Percentiles rank a stretch among this genome's conserved stretches.
Conservation (phyloP, 2,888 invertebrate species). For the Tiphia femorata region DNA sequence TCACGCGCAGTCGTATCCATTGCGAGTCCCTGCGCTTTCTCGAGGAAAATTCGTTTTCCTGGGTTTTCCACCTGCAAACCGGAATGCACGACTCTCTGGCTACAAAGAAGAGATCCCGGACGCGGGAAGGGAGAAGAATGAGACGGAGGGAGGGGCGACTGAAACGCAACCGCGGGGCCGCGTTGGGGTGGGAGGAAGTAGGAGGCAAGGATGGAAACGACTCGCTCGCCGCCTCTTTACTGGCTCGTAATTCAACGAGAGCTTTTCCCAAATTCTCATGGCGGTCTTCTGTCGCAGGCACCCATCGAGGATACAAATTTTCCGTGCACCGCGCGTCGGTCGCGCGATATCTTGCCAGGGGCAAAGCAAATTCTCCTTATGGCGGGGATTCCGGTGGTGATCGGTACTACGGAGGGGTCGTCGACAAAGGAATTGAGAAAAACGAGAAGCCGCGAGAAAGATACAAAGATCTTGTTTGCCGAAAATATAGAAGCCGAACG, state of each 20-base stretch:
- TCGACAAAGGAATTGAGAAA: no score
- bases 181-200: no score
- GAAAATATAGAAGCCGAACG: no score
- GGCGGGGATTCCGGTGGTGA: no score
- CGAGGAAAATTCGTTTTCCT: constrained; percentile 49
- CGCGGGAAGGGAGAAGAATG: not conserved
- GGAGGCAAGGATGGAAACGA: constrained; percentile 34
- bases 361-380: not conserved
- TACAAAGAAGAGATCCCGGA: constrained; percentile 2
- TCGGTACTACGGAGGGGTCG: no score
- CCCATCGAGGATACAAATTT: constrained; percentile 40
- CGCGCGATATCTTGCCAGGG: not conserved
- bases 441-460: no score
- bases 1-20: constrained; percentile 34
- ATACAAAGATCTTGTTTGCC: no score
- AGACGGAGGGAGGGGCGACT: constrained; percentile 9
- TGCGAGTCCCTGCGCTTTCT: constrained; percentile 37
- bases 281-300: not conserved
- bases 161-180: no score
- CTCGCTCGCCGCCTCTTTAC: constrained; percentile 54
- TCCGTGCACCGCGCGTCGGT: constrained; percentile 28
- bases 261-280: constrained; percentile 48
- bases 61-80: constrained; percentile 48
- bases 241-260: constrained; percentile 55
- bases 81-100: constrained; percentile 36